Evolutionary conservation across 2,797 vertebrate species (phyloP), one percentile per base, ranked within the genome.

Genomic region (Synanceia verrucosa): DNA sequence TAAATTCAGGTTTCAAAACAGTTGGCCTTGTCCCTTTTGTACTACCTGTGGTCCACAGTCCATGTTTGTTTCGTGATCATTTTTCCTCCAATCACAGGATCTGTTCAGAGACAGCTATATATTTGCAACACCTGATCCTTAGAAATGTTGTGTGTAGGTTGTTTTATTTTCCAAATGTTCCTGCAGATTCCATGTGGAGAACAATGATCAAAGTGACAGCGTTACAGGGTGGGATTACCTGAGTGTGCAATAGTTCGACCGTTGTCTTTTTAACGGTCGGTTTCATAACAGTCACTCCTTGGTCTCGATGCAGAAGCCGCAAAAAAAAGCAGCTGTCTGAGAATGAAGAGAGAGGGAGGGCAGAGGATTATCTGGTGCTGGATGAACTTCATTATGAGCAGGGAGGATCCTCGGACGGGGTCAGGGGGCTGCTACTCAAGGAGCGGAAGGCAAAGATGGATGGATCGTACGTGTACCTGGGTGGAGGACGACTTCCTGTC

Each of bases 361-460:
- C 12, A 5, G 52, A 4, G 63, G 37, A 55, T 66, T 55, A 64
- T 80, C 68, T 52, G 67, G 59, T 21, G 9, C 23, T 36, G 18
- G 52, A 2, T n/a, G 13, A 2, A 21, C 75, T 47, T 76, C 61
- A 63, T 92, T 91, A 94, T 33, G 89, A 83, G 71, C 95, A 95
- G 28, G 95, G 92, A 16, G 95, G 94, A 78, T 97, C 96, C 87
- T 97, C 96, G 2, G 92, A 94, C 3, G 94, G 92, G 71, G 92
- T 93, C 82, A 96, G 83, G 0, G 96, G 95, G 85, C 96, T 96
- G 90, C 95, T 94, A 93, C 95, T 96, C 84, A 97, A 86, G 50
- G 96, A 96, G 37, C 95, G 95, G 91, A 97, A 97, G 84, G 96
- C 94, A 70, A 96, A 97, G 83, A 94, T 94, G 70, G 96, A 96